Conservation (phyloP, 2,888 invertebrate genomes). For the Charanyca ferruginea region DNA sequence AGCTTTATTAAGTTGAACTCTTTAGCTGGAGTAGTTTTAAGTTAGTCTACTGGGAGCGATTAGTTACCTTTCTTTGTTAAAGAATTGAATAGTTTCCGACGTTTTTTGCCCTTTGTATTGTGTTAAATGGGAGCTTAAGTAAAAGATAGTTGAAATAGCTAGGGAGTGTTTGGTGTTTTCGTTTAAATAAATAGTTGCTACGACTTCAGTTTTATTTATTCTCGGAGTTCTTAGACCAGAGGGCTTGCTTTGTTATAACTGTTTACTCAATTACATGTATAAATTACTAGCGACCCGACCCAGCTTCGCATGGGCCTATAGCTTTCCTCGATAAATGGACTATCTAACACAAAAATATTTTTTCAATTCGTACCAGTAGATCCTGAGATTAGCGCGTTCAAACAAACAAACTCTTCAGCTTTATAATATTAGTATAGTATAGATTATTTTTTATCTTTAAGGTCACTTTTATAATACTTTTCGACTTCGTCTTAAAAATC, state of each 20-base stretch:
- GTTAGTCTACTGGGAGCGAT: conserved; percentile 61
- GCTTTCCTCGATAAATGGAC: too few relatives aligned
- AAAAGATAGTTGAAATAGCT: conserved; percentile 24
- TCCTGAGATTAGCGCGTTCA: too few relatives aligned
- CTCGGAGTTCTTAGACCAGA: neutral
- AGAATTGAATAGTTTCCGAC: conserved; percentile 57
- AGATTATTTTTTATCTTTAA: too few relatives aligned
- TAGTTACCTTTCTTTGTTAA: conserved; percentile 66
- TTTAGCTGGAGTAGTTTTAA: conserved; percentile 71
- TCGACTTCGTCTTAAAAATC: too few relatives aligned
- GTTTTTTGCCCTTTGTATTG: conserved; percentile 58
- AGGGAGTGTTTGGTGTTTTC: conserved; percentile 34
- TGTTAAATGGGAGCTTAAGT: conserved; percentile 48
- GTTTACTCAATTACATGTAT: conserved; percentile 13
- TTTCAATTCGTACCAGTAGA: too few relatives aligned
- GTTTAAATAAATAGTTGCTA: conserved; percentile 43
- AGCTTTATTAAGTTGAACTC: conserved; percentile 76
- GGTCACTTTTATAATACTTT: too few relatives aligned
- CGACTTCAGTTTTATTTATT: conserved; percentile 10
- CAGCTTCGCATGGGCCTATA: too few relatives aligned
- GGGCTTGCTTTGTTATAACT: conserved; percentile 23
- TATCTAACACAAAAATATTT: too few relatives aligned
- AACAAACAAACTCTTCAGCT: too few relatives aligned
- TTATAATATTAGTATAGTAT: too few relatives aligned
- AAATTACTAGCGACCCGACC: too few relatives aligned